Percentiles rank a stretch among this genome's conserved stretches.
Conservation (phyloP, 2,888 invertebrate species). For the Plagiodera versicolora region DNA sequence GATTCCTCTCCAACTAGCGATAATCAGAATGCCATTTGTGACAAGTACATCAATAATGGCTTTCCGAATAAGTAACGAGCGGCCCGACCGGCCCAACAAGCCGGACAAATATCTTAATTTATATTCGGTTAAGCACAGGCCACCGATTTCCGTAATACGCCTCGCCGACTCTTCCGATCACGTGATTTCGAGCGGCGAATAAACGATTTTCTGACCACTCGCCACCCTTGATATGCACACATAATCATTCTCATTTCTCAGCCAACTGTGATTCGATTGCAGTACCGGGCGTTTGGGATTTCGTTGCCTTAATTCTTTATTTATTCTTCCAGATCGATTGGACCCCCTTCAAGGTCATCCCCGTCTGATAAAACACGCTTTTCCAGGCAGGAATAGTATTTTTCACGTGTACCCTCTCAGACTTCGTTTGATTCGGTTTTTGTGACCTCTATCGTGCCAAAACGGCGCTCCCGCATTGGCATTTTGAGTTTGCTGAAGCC, state of each 20-base stretch:
- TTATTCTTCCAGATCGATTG: too few relatives aligned
- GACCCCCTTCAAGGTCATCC: too few relatives aligned
- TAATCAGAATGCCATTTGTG: neutral
- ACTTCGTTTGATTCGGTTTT: too few relatives aligned
- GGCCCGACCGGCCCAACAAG: neutral
- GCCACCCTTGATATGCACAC: slow-evolving; percentile 17
- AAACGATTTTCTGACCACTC: slow-evolving; percentile 31
- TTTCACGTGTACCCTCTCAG: too few relatives aligned
- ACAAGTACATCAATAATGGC: neutral
- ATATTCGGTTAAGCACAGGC: slow-evolving; percentile 47
- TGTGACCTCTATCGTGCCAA: too few relatives aligned
- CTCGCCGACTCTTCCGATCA: slow-evolving; percentile 46
- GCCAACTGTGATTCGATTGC: neutral
- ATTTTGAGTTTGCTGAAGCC: too few relatives aligned
- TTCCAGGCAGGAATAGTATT: too few relatives aligned
- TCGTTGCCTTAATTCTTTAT: too few relatives aligned
- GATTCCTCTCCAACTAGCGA: neutral
- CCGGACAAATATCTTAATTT: slow-evolving; percentile 47
- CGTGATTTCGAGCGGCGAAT: slow-evolving; percentile 39
- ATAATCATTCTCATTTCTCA: neutral
- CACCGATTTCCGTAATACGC: slow-evolving; percentile 30
- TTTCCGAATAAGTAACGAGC: neutral
- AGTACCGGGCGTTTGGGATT: too few relatives aligned
- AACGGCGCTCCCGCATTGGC: too few relatives aligned
- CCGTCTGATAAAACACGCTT: too few relatives aligned